A percentile compares a stretch with the other conserved stretches of the same genome.
phyloP scores from a whole-genome alignment of 2,113 vertebrate species.

The Pao palembangensis region DNA sequence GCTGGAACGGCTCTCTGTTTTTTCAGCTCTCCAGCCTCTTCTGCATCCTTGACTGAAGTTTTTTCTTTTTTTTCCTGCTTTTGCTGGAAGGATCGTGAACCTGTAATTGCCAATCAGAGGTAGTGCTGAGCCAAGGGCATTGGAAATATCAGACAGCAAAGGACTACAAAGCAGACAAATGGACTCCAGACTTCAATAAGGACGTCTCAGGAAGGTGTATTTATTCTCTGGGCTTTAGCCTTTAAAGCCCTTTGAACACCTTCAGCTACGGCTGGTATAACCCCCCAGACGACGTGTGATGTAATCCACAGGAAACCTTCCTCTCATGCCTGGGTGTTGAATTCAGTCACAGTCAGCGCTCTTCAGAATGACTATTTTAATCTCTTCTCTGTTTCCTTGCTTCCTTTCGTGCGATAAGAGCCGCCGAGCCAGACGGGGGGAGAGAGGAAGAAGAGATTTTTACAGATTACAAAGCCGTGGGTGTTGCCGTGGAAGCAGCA shows the following conservation, averaged over 20 bases:
- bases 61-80: constrained; percentile 14
- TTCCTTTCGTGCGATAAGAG: no score
- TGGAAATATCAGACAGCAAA: constrained; percentile 1
- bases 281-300: no score
- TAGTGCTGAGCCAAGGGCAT: not conserved
- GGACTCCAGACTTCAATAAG: constrained; percentile 5
- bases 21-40: not conserved
- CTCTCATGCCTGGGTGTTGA: no score
- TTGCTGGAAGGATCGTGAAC: constrained; percentile 19
- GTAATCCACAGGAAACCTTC: no score
- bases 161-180: constrained; percentile 15
- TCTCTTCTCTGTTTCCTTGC: no score
- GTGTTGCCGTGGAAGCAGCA: no score
- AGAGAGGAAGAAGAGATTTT: no score
- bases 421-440: no score
- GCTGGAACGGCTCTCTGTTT: constrained; percentile 29
- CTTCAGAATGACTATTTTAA: no score
- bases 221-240: constrained; percentile 9
- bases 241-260: constrained; percentile 16
- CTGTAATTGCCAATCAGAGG: constrained; percentile 51
- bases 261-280: not conserved
- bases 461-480: no score
- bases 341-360: no score
- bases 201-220: constrained; percentile 12
- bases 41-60: constrained; percentile 22